phyloP scores from a whole-genome alignment of 2,888 invertebrate genomes.

The Encarsia formosa region DNA sequence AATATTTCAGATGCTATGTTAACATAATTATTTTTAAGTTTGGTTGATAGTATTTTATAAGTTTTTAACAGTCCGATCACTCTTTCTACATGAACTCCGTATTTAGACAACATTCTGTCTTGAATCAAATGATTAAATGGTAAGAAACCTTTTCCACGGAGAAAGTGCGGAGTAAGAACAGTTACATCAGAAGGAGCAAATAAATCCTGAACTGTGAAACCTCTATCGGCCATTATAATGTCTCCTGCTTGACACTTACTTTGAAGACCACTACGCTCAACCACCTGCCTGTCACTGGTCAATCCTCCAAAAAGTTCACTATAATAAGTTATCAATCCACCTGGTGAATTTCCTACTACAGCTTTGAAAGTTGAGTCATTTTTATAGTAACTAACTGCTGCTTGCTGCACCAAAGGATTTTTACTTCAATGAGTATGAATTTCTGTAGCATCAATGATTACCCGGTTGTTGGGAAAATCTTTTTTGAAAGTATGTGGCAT shows the following conservation, averaged over 20 bases:
- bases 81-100: background rate
- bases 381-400: background rate
- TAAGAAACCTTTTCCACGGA: background rate
- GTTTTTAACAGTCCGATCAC: background rate
- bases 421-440: background rate
- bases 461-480: background rate
- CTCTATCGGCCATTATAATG: background rate
- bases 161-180: background rate
- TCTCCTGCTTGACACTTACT: background rate
- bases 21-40: background rate
- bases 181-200: background rate
- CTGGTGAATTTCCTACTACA: background rate
- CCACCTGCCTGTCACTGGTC: background rate
- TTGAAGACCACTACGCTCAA: background rate
- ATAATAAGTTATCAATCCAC: background rate
- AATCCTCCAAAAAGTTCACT: background rate
- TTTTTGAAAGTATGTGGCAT: conserved; percentile 7
- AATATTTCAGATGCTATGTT: background rate
- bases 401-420: background rate
- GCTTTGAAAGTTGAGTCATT: background rate
- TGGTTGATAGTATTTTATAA: conserved; percentile 2
- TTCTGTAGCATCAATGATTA: conserved; percentile 1
- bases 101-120: background rate
- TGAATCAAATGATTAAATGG: background rate
- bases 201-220: background rate